These are phyloP conservation scores for Capitella teleta DNA, from an alignment of 1,140 invertebrate genomes.

Conservation along the genomic window DNA sequence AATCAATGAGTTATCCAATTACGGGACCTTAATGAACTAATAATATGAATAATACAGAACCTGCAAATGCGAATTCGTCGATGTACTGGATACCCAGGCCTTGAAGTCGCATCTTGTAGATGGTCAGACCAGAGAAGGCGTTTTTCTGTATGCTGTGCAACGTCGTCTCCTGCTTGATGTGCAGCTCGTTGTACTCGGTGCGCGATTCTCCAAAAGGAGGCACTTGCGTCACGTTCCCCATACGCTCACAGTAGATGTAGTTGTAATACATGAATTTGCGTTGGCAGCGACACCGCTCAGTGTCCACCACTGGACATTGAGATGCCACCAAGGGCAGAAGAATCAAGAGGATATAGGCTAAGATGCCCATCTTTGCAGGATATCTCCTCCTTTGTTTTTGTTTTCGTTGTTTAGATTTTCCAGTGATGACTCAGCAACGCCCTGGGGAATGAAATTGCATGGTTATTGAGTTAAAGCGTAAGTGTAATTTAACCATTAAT, in stretches of 20 bases:
- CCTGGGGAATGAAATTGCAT: too few relatives aligned
- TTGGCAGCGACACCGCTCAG: not conserved
- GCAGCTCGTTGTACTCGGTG: not conserved
- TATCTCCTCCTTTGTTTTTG: too few relatives aligned
- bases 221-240: constrained; percentile 1
- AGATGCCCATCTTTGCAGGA: too few relatives aligned
- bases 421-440: too few relatives aligned
- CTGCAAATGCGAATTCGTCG: constrained; percentile 4
- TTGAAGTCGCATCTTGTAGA: not conserved
- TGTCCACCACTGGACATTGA: constrained; percentile 2
- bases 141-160: not conserved
- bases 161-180: not conserved
- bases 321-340: too few relatives aligned
- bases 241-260: not conserved
- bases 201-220: not conserved
- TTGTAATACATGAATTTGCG: not conserved
- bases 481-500: too few relatives aligned
- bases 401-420: too few relatives aligned
- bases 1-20: too few relatives aligned
- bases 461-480: too few relatives aligned
- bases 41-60: too few relatives aligned
- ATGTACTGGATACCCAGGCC: constrained; percentile 1
- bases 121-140: not conserved
- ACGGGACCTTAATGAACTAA: too few relatives aligned
- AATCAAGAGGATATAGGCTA: too few relatives aligned